Evolutionary conservation across 2,888 invertebrate species (phyloP), one percentile per base, ranked within the genome.

Genomic region (Auanema sp.): DNA sequence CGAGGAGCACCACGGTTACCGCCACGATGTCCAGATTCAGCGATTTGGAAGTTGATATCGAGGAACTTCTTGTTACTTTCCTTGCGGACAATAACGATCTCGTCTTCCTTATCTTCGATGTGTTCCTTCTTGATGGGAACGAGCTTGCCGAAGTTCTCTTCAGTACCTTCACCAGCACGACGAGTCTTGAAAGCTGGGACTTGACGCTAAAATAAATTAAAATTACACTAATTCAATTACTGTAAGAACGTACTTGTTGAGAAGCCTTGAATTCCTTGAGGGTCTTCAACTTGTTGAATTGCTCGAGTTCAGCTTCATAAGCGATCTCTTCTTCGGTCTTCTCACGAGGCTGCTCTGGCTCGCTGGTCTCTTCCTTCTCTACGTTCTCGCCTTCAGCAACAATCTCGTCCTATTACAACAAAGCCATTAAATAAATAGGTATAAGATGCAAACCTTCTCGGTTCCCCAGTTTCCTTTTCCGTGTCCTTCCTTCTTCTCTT

Each of bases 381-480:
- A 68, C 63, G 58, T 66, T 65, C 51, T 75, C 79, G 55, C 77
- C 77, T 53, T 78, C 78, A 40, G 72, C 80, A 43, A 68, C 69
- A 43, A 80, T 64, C 69, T 80, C 78, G 56, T 80, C 80, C 68
- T 70, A 33, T 33, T 33, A 33, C 33, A 33, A 33, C 33, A 33
- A 33, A 33, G 33, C 33, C 4, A 33, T 33, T 40, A 54, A 44
- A 44, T 16, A 47, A 41, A 42, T 16, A 47, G 1, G 21, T 18
- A 49, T 58, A 25, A 18, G 3, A 47, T 10, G n/a, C 44, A 11
- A 55, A 70, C 70, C 64, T 75, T 69, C 51, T 72, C 68, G 54
- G 76, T 75, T 68, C 81, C 81, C 81, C 81, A 81, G 75, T 81
- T 81, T 63, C 79, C 79, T 64, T 72, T 77, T 58, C 87, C 87